These are phyloP conservation scores for Natrix natrix DNA, from an alignment of 2,797 vertebrate genomes.

Conservation along the genomic window DNA sequence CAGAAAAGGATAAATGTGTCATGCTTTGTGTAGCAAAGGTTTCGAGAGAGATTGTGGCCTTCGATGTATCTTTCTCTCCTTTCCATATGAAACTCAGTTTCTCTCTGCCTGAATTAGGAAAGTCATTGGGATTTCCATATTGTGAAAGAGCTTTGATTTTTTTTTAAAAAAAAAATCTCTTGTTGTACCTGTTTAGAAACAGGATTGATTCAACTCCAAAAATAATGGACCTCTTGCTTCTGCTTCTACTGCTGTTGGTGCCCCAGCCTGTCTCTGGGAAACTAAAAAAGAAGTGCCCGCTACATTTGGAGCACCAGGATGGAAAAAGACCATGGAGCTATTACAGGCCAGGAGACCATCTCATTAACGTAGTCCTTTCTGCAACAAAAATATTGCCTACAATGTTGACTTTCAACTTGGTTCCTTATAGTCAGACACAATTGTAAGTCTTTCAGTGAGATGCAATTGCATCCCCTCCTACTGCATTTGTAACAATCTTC, in stretches of 20 bases:
- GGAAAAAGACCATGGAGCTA: not conserved
- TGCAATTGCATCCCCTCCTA: not conserved
- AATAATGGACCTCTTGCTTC: not conserved
- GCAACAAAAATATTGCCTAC: not conserved
- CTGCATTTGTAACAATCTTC: not conserved
- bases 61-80: too few species aligned
- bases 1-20: too few species aligned
- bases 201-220: not conserved
- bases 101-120: not conserved
- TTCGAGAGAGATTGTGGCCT: not conserved
- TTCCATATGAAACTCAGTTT: not conserved
- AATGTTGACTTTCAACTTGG: not conserved
- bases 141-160: not conserved
- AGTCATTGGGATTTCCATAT: not conserved
- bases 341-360: not conserved
- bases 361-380: not conserved
- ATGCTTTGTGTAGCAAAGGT: not conserved
- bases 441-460: not conserved
- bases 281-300: not conserved
- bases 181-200: not conserved
- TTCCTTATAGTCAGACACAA: not conserved
- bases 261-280: not conserved
- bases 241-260: not conserved
- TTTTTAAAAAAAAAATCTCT: too few species aligned
- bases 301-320: not conserved